Conservation (phyloP, 2,888 invertebrate species). For the Harpalus rufipes region DNA sequence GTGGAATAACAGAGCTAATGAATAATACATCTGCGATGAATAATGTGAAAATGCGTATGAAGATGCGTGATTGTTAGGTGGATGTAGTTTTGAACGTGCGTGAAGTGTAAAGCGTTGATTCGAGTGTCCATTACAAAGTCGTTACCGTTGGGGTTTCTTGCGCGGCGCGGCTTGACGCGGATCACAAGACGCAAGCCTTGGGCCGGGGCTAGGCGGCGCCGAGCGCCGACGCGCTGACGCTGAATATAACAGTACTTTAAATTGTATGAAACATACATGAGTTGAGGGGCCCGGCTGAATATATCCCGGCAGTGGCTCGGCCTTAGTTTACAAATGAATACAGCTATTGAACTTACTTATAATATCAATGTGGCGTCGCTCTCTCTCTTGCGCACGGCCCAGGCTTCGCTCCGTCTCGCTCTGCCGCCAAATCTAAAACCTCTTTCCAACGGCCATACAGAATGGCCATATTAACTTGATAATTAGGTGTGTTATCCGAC, state of each 20-base stretch:
- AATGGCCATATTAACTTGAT: slow-evolving; percentile 93
- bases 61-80: slow-evolving; percentile 9
- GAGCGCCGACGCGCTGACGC: slow-evolving; percentile 69
- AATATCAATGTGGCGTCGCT: slow-evolving; percentile 82
- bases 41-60: slow-evolving; percentile 22
- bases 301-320: slow-evolving; percentile 73
- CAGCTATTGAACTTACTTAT: slow-evolving; percentile 86
- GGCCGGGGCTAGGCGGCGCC: not conserved
- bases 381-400: slow-evolving; percentile 73
- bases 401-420: slow-evolving; percentile 74
- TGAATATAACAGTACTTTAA: slow-evolving; percentile 79
- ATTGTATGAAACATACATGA: slow-evolving; percentile 82
- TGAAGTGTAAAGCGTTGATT: slow-evolving; percentile 55
- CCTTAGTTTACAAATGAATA: slow-evolving; percentile 85
- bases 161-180: not conserved
- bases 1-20: not conserved
- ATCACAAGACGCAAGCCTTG: slow-evolving; percentile 15
- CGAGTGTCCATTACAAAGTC: slow-evolving; percentile 65
- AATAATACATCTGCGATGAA: slow-evolving; percentile 16
- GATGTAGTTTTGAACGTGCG: slow-evolving; percentile 34
- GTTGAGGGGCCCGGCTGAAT: slow-evolving; percentile 76
- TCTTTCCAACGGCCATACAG: slow-evolving; percentile 81
- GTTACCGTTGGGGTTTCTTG: slow-evolving; percentile 57
- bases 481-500: slow-evolving; percentile 94
- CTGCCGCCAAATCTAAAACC: slow-evolving; percentile 78